Evolutionary conservation across 2,888 invertebrate genomes (phyloP).

Genomic region (Pseudoips prasinana): DNA sequence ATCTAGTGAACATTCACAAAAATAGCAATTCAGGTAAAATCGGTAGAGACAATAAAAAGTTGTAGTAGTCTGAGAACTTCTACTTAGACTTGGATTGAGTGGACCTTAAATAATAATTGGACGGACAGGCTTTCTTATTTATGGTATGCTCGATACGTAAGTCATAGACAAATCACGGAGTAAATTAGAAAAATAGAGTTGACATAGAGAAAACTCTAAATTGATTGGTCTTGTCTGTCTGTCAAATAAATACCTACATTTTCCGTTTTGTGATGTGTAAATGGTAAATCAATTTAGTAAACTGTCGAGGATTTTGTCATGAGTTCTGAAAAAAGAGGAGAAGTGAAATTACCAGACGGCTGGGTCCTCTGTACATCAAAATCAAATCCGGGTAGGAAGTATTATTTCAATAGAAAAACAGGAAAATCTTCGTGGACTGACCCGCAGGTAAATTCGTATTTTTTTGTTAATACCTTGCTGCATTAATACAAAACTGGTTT

Average conservation of each 20-base stretch:
- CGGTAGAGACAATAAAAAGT: too few species aligned
- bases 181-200: too few species aligned
- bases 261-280: slow-evolving; percentile 42
- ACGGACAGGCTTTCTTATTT: too few species aligned
- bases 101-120: too few species aligned
- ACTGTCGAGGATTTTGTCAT: slow-evolving; percentile 44
- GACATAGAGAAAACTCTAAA: slow-evolving; percentile 37
- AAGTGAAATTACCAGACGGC: slow-evolving; percentile 70
- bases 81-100: too few species aligned
- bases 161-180: too few species aligned
- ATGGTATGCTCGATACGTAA: too few species aligned
- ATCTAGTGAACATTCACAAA: too few species aligned
- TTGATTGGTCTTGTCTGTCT: slow-evolving; percentile 30
- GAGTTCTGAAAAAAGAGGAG: slow-evolving; percentile 59
- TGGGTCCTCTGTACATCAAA: slow-evolving; percentile 72
- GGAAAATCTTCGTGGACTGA: slow-evolving; percentile 73
- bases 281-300: slow-evolving; percentile 32
- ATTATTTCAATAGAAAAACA: slow-evolving; percentile 73
- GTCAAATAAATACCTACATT: slow-evolving; percentile 39
- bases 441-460: slow-evolving; percentile 65
- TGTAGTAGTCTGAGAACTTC: too few species aligned
- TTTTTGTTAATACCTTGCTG: slow-evolving; percentile 17
- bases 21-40: too few species aligned
- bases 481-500: slow-evolving; percentile 13
- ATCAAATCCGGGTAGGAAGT: slow-evolving; percentile 68